Evolutionary conservation across 2,888 invertebrate species (phyloP), one percentile per base, ranked within the genome.

Genomic region (Ormyrus pomaceus): DNA sequence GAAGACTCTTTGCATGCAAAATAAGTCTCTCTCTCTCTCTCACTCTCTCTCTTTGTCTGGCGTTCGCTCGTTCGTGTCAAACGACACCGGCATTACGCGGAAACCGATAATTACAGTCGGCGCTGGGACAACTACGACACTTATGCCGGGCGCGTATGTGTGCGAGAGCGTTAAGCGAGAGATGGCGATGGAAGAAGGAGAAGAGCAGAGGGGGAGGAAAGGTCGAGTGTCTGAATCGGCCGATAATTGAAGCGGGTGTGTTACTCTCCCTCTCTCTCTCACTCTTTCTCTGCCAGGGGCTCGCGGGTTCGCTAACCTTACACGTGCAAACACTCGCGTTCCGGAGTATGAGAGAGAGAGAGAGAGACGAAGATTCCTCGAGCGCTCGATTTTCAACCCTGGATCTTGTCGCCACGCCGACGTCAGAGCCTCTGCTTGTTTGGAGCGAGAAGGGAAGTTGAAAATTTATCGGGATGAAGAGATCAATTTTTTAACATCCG

Each of bases 271-370:
- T 51, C 45, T 45, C 62, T 53, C 53, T 45, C 53, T 45, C 64
- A 19, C 73, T 46, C 59, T 45, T 10, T 34, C 34, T 34, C 19
- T 56, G 55, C 34, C 51, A 4, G 50, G 19, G 10, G 56, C 70
- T 53, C 53, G 80, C 58, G 82, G 76, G 83, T 84, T 84, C 83
- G 84, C 81, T 82, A 84, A 84, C 84, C 84, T 83, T 83, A 80
- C 83, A n/a, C 55, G 82, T 79, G 84, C 83, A 86, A 86, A 86
- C 86, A 86, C 86, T 85, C 58, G 5, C 46, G 11, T 5, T 34
- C 8, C 4, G 51, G 53, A 68, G 65, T 51, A 13, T 13, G 13
- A 11, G 65, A 65, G 34, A 55, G 55, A 68, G 19, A 64, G 48
- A 64, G 64, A 64, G 64, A 62, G 62, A n/a, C 11, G 46, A 48